phyloP scores from a whole-genome alignment of 1,140 invertebrate genomes.

The Panagrolaimus sp. region DNA sequence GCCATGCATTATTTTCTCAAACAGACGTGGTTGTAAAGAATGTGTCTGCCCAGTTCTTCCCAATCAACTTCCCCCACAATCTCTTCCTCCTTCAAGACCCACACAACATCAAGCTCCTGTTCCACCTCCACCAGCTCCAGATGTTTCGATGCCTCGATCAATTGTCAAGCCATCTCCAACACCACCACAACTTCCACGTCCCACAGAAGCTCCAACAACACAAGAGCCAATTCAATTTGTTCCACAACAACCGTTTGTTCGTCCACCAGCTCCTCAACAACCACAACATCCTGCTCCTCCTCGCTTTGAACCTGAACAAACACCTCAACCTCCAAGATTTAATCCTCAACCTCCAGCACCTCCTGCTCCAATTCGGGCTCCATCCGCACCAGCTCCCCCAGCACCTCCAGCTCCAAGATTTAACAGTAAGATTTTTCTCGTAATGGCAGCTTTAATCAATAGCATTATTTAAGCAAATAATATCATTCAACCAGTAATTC shows the following conservation, averaged over 20 bases:
- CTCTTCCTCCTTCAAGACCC: not conserved
- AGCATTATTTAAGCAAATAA: not conserved
- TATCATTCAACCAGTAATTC: not conserved
- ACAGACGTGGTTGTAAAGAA: constrained; percentile 51
- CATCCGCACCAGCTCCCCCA: constrained; percentile 16
- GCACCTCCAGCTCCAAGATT: constrained; percentile 17
- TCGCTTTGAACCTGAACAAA: not conserved
- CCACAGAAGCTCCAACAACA: not conserved
- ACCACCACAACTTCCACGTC: constrained; percentile 12
- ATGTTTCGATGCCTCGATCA: constrained; percentile 4
- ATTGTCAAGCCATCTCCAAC: constrained; percentile 14
- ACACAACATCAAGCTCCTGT: not conserved
- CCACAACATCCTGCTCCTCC: constrained; percentile 4
- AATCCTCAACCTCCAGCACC: constrained; percentile 20
- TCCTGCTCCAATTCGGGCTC: constrained; percentile 20
- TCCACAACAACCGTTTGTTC: not conserved
- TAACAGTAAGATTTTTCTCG: not conserved
- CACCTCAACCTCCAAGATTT: constrained; percentile 11
- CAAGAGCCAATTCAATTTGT: no score
- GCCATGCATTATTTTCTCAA: constrained; percentile 57
- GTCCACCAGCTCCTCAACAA: not conserved
- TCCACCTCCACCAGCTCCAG: constrained; percentile 23
- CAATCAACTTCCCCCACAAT: not conserved
- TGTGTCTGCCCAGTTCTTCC: constrained; percentile 48
- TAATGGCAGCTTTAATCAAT: not conserved